A percentile compares a stretch with the other conserved stretches of the same genome.
Evolutionary conservation across 2,888 invertebrate genomes (phyloP).

Genomic region (Acanthosoma haemorrhoidale): DNA sequence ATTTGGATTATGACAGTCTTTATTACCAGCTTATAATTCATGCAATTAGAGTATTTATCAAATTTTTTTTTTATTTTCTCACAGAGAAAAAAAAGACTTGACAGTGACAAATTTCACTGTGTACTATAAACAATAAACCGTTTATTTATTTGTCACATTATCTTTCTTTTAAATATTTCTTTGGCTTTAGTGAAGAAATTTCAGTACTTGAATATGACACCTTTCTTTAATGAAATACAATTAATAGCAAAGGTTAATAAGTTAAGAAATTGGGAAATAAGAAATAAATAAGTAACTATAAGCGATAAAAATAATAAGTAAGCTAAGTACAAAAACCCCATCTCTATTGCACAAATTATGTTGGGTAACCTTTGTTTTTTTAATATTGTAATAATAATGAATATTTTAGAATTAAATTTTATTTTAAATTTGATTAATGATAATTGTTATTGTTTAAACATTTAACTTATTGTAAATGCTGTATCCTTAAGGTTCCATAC

Average conservation of each 20-base stretch:
- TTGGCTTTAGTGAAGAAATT: background rate
- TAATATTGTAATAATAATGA: too few species aligned
- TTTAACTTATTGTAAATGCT: too few species aligned
- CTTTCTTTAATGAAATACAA: background rate
- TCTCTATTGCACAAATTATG: background rate
- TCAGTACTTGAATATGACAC: background rate
- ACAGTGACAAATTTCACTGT: background rate
- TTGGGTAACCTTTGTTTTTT: slow-evolving; percentile 6
- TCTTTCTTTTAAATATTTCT: background rate
- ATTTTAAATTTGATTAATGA: too few species aligned
- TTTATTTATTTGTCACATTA: background rate
- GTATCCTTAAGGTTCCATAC: too few species aligned
- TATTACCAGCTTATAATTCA: too few species aligned
- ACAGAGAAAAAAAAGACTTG: background rate
- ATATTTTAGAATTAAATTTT: too few species aligned
- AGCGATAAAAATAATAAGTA: background rate
- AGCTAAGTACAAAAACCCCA: background rate
- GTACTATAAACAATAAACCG: background rate
- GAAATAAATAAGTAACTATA: background rate
- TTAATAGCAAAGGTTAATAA: background rate
- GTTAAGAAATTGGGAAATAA: background rate
- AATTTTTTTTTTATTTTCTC: background rate
- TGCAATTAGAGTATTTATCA: too few species aligned
- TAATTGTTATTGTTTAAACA: too few species aligned
- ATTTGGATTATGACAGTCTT: too few species aligned